Percentiles rank a stretch among this genome's conserved stretches.
Evolutionary conservation across 2,888 invertebrate species (phyloP).

Genomic region (Biston stratarius): DNA sequence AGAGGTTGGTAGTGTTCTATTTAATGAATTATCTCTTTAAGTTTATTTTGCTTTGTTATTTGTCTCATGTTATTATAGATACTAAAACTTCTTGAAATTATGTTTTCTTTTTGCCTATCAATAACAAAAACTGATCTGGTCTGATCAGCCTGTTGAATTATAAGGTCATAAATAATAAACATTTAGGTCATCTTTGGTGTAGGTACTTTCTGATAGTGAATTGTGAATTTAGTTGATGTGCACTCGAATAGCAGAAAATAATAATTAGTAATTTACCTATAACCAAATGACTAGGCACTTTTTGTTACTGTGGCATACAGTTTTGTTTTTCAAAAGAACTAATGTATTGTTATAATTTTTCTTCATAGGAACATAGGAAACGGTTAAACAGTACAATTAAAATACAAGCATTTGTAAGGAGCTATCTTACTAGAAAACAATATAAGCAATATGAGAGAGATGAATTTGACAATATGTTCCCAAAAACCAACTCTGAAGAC

Average conservation of each 20-base stretch:
- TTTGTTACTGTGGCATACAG: background rate
- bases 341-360: background rate
- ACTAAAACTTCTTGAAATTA: background rate
- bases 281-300: constrained; percentile 19
- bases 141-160: background rate
- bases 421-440: constrained; percentile 90
- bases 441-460: constrained; percentile 89
- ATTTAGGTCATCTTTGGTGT: background rate
- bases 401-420: constrained; percentile 93
- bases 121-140: background rate
- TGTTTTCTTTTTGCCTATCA: background rate
- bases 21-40: background rate
- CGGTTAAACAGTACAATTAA: constrained; percentile 91
- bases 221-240: background rate
- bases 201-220: background rate
- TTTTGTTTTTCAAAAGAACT: background rate
- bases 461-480: constrained; percentile 89
- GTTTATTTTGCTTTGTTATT: background rate
- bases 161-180: background rate
- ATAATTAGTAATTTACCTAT: background rate
- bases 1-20: constrained; percentile 85
- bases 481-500: constrained; percentile 75
- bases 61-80: background rate
- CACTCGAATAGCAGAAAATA: background rate
- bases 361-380: constrained; percentile 88